Percentiles rank a stretch among this genome's conserved stretches.
Evolutionary conservation across 2,113 vertebrate genomes (phyloP).

Genomic region (Mobula hypostoma): DNA sequence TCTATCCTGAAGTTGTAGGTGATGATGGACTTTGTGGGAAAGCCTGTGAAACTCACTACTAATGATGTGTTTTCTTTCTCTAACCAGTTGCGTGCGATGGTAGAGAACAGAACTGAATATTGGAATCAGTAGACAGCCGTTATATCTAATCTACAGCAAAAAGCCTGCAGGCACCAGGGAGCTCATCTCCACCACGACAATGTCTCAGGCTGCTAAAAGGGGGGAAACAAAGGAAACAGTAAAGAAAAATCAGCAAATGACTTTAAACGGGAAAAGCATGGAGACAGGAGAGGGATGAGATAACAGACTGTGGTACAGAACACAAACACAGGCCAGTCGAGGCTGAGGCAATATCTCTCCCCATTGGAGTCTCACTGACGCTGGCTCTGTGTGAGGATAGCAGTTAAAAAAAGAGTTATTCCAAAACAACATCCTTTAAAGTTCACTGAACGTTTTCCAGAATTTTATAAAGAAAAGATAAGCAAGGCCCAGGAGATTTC

Average conservation of each 20-base stretch:
- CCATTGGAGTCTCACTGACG: slow-evolving; percentile 15
- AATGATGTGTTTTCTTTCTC: slow-evolving; percentile 39
- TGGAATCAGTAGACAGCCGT: slow-evolving; percentile 48
- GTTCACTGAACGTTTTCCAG: slow-evolving; percentile 26
- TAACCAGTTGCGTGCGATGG: slow-evolving; percentile 43
- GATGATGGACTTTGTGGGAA: slow-evolving; percentile 1
- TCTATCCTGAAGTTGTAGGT: neutral
- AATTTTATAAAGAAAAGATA: slow-evolving; percentile 14
- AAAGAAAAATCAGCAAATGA: slow-evolving; percentile 81
- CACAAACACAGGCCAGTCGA: slow-evolving; percentile 72
- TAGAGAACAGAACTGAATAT: slow-evolving; percentile 44
- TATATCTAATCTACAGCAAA: slow-evolving; percentile 54
- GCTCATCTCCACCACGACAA: slow-evolving; percentile 44
- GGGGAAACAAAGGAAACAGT: slow-evolving; percentile 12
- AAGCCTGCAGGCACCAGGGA: slow-evolving; percentile 45
- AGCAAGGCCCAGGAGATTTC: slow-evolving; percentile 28
- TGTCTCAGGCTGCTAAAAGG: slow-evolving; percentile 49
- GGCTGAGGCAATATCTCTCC: neutral
- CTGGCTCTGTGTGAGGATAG: slow-evolving; percentile 1
- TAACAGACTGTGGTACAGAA: slow-evolving; percentile 69
- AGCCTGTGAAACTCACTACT: slow-evolving; percentile 40
- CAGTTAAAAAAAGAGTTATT: neutral
- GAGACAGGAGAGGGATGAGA: slow-evolving; percentile 83
- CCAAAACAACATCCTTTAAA: slow-evolving; percentile 19
- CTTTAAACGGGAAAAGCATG: slow-evolving; percentile 95